Conservation (phyloP, 1,140 invertebrate species). For the Sarcophaga bullata region DNA sequence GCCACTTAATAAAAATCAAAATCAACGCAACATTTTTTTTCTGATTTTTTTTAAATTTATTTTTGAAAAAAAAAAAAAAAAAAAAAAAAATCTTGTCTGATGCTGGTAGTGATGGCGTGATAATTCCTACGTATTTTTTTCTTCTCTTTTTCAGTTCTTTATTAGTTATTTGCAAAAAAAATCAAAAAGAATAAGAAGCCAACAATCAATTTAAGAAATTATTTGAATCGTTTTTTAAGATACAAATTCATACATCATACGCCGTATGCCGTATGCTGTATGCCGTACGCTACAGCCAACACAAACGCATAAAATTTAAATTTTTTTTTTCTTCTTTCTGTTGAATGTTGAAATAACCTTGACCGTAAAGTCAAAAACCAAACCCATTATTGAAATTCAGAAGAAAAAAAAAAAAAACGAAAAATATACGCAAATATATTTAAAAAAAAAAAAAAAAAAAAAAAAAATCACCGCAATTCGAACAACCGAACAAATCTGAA, state of each 20-base stretch:
- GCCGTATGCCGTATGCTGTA: too few relatives aligned
- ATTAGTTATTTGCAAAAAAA: not conserved
- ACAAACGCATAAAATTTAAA: not conserved
- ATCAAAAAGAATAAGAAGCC: not conserved
- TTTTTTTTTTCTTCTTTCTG: not conserved
- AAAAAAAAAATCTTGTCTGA: too few relatives aligned
- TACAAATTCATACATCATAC: too few relatives aligned
- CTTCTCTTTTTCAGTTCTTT: not conserved
- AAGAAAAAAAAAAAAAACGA: not conserved
- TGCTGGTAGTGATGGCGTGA: not conserved
- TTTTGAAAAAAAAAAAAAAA: too few relatives aligned
- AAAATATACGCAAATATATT: not conserved
- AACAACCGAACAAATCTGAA: too few relatives aligned
- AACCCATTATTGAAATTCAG: not conserved
- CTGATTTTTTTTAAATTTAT: too few relatives aligned
- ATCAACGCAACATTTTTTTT: not conserved
- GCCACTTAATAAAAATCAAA: slow-evolving; percentile 20
- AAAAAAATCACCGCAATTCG: not conserved
- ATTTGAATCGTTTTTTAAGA: not conserved
- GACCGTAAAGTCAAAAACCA: slow-evolving; percentile 17
- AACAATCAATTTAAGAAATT: slow-evolving; percentile 21
- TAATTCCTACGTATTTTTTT: not conserved
- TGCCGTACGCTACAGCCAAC: not conserved
- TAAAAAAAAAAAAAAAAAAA: not conserved
- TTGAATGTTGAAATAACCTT: not conserved